These are phyloP conservation scores for Pyrocephalus nanus DNA, from an alignment of 2,797 vertebrate species.

Conservation along the genomic window DNA sequence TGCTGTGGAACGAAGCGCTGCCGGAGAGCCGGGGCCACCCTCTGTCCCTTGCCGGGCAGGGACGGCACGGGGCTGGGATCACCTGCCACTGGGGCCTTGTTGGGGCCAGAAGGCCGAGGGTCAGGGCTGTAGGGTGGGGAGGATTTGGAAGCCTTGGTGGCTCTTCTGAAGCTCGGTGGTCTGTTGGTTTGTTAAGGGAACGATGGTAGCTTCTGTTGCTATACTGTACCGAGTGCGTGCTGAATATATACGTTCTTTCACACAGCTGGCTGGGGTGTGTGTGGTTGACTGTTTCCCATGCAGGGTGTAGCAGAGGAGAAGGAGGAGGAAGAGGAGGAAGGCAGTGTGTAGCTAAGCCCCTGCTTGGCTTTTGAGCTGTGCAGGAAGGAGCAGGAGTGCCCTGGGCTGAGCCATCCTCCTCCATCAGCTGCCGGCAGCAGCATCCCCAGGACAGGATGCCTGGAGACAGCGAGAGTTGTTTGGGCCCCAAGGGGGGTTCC, in stretches of 20 bases:
- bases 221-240: conserved; percentile 55
- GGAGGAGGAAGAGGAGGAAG: background rate
- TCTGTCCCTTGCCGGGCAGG: background rate
- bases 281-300: conserved; percentile 30
- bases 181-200: background rate
- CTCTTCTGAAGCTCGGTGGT: background rate
- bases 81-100: background rate
- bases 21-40: background rate
- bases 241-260: conserved; percentile 61
- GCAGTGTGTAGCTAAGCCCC: background rate
- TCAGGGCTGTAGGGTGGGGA: background rate
- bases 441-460: background rate
- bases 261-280: conserved; percentile 52
- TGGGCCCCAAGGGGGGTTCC: accelerated
- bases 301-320: background rate
- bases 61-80: accelerated
- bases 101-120: background rate
- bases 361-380: background rate
- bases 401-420: background rate
- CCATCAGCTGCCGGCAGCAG: background rate
- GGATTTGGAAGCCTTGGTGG: background rate
- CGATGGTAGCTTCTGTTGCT: conserved; percentile 50
- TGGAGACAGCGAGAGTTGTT: background rate
- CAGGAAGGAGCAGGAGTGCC: background rate
- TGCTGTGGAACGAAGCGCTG: accelerated